These are phyloP conservation scores for Caenorhabditis macrosperma DNA, from an alignment of 2,888 invertebrate species.

Conservation along the genomic window DNA sequence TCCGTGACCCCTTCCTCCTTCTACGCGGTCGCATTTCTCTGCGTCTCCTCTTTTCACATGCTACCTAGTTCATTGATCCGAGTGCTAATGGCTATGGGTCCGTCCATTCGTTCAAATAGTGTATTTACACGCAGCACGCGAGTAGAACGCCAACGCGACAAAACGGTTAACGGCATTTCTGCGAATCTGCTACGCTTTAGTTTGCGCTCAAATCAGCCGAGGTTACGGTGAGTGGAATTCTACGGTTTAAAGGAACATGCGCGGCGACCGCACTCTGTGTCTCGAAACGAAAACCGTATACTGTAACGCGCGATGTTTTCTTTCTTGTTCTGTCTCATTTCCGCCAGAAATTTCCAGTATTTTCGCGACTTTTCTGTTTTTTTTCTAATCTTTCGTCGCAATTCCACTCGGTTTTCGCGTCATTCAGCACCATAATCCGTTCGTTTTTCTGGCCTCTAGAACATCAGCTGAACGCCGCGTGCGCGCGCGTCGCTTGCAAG, in stretches of 20 bases:
- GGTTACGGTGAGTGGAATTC: background rate
- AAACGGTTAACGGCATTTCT: too few species aligned
- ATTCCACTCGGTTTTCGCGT: background rate
- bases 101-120: background rate
- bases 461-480: constrained; percentile 41
- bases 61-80: background rate
- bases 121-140: background rate
- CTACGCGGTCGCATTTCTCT: background rate
- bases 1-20: background rate
- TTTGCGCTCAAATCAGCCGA: background rate
- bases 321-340: background rate
- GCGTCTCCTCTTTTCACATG: background rate
- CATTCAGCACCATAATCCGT: background rate
- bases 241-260: background rate
- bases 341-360: background rate
- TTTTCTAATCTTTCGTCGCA: background rate
- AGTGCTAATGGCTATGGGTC: background rate
- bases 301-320: background rate
- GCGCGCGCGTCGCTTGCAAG: background rate
- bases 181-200: too few species aligned
- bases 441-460: constrained; percentile 9
- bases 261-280: background rate
- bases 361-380: background rate
- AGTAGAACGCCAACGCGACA: too few species aligned
- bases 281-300: background rate